Evolutionary conservation across 2,888 invertebrate genomes (phyloP), one percentile per base, ranked within the genome.

Genomic region (Spodoptera picta): DNA sequence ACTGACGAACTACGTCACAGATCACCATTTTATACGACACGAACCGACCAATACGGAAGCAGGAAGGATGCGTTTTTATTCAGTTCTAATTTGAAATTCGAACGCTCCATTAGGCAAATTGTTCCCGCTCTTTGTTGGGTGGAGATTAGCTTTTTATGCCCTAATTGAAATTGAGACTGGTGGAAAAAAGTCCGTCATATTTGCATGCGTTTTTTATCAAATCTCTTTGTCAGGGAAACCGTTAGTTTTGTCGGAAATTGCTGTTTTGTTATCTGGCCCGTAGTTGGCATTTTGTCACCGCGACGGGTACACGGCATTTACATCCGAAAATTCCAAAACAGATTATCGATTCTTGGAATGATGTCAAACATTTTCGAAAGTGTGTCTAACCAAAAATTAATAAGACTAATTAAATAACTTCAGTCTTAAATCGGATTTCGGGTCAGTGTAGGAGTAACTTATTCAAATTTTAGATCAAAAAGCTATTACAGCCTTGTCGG

Each of bases 31-130:
- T 91, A 92, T 92, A 83, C 69, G 64, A 88, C 87, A 87, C 87
- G 46, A 71, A 72, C 69, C 60, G 73, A 80, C 87, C 88, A 87
- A 91, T 86, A 78, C 90, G 93, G 93, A 93, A 93, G 83, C 75
- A 90, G 93, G 93, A 92, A 92, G 87, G 91, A 90, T 90, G 87
- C 81, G 87, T 91, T 92, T 92, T 91, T 86, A 70, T 78, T 75
- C 78, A 55, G 72, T 77, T 82, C 83, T 85, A 88, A 86, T 86
- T 90, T 87, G 83, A 87, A 89, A 90, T 87, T 82, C 72, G 72
- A 87, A 88, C 92, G 93, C 86, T 92, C 85, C 88, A 88, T 90
- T 91, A 90, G 83, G 72, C 90, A 88, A 89, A 92, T 91, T 89
- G 90, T 90, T 84, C 77, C 85, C 87, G 83, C 87, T 87, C 89